A percentile compares a stretch with the other conserved stretches of the same genome.
Evolutionary conservation across 2,113 vertebrate genomes (phyloP).

Genomic region (Marmota flaviventris): DNA sequence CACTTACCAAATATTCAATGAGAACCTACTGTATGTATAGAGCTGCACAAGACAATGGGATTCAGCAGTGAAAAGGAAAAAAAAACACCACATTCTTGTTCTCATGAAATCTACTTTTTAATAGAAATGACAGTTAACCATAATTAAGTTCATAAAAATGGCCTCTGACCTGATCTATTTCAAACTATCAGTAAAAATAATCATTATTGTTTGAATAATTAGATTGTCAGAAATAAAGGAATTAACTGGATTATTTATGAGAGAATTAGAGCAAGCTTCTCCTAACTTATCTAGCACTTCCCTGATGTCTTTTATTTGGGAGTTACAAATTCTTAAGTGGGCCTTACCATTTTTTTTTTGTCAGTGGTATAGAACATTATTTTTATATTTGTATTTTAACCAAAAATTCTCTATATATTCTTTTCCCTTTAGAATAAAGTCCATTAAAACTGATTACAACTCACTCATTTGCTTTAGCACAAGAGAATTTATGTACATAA

Average conservation of each 20-base stretch:
- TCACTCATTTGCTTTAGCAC: not conserved
- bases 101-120: not conserved
- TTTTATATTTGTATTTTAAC: not conserved
- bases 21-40: not conserved
- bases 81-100: not conserved
- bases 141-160: not conserved
- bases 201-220: not conserved
- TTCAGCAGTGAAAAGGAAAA: not conserved
- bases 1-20: constrained; percentile 24
- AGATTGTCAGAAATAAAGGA: not conserved
- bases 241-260: not conserved
- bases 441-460: not conserved
- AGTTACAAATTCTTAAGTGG: not conserved
- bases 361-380: not conserved
- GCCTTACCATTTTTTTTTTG: not conserved
- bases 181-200: not conserved
- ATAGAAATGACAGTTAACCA: not conserved
- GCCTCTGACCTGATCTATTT: not conserved
- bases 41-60: not conserved
- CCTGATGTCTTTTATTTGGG: not conserved
- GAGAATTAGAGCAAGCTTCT: not conserved
- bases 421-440: not conserved
- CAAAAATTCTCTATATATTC: not conserved
- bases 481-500: not conserved
- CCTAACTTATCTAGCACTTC: not conserved